Percentiles rank a stretch among this genome's conserved stretches.
Conservation (phyloP, 2,797 vertebrate genomes). For the Ceryle rudis region DNA sequence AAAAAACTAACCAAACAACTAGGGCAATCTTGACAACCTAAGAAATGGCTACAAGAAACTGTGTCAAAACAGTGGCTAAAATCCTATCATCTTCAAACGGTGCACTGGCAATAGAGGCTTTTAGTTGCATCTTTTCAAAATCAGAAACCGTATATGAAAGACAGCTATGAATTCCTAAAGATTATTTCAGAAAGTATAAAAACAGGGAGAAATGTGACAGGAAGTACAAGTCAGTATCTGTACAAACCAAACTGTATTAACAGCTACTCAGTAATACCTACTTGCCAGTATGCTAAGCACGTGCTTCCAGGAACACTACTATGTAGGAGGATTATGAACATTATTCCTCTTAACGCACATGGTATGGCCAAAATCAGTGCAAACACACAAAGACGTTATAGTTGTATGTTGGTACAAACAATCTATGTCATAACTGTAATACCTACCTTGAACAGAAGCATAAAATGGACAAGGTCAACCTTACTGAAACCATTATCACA, state of each 20-base stretch:
- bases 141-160: not conserved
- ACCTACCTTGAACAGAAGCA: not conserved
- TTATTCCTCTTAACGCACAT: not conserved
- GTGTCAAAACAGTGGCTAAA: not conserved
- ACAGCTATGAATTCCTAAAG: not conserved
- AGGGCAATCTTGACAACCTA: not conserved
- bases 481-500: not conserved
- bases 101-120: not conserved
- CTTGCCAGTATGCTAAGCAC: not conserved
- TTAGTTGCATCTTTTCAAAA: not conserved
- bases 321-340: not conserved
- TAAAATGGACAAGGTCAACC: not conserved
- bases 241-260: not conserved
- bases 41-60: not conserved
- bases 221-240: not conserved
- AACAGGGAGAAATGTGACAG: not conserved
- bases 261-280: too few relatives aligned
- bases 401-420: not conserved
- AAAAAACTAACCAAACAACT: not conserved
- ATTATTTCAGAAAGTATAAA: not conserved
- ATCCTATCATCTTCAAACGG: slow-evolving; percentile 78
- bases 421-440: rapidly evolving
- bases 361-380: not conserved
- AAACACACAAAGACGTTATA: not conserved
- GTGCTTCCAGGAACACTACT: not conserved